phyloP scores from a whole-genome alignment of 2,113 vertebrate genomes.

The Donacobius atricapilla region DNA sequence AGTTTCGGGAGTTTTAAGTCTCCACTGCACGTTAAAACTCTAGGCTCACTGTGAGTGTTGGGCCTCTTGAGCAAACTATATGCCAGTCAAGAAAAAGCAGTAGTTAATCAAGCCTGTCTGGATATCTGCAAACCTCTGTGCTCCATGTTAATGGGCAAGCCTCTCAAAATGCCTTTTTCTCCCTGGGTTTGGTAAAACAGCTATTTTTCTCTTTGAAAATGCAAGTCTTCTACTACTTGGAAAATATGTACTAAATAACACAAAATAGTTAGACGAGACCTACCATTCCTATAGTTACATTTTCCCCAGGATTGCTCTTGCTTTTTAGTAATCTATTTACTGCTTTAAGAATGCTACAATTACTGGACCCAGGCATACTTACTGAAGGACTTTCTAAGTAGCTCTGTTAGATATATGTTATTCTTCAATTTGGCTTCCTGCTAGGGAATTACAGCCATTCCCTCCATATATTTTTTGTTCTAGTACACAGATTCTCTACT shows the following conservation, averaged over 20 bases:
- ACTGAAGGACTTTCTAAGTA: background rate
- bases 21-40: background rate
- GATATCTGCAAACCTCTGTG: background rate
- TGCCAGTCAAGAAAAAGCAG: background rate
- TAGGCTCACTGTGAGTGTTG: background rate
- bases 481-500: background rate
- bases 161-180: background rate
- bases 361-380: background rate
- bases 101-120: background rate
- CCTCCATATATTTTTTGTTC: background rate
- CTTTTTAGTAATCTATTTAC: slow-evolving; percentile 15
- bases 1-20: background rate
- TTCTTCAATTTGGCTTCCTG: background rate
- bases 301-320: background rate
- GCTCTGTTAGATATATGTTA: background rate
- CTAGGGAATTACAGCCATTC: background rate
- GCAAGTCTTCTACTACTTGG: background rate
- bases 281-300: background rate
- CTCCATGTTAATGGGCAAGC: background rate
- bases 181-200: background rate
- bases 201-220: background rate
- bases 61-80: background rate
- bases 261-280: background rate
- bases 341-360: slow-evolving; percentile 1
- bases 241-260: background rate